Conservation (phyloP, 2,888 invertebrate genomes). For the Meandrusa payeni region DNA sequence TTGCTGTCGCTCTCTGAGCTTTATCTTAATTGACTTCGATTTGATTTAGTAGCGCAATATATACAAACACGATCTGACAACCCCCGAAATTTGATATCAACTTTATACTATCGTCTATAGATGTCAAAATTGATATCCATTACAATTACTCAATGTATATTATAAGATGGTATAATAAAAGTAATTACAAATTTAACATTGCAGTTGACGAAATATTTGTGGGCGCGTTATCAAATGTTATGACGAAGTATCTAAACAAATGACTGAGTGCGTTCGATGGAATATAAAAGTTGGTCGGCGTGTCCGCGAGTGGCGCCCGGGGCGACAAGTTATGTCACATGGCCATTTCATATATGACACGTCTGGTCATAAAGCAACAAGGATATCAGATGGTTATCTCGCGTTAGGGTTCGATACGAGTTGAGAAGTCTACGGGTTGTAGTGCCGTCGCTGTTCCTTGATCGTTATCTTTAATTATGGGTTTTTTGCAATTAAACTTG, state of each 20-base stretch:
- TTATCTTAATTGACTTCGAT: constrained; percentile 79
- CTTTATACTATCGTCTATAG: constrained; percentile 29
- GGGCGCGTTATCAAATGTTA: constrained; percentile 34
- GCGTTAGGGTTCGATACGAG: constrained; percentile 51
- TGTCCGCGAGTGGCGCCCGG: constrained; percentile 59
- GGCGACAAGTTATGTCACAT: constrained; percentile 70
- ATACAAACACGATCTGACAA: constrained; percentile 41
- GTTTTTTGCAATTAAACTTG: constrained; percentile 30
- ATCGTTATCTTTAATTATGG: constrained; percentile 37
- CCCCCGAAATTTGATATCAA: constrained; percentile 14
- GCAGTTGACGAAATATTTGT: constrained; percentile 25
- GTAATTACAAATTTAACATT: constrained; percentile 31
- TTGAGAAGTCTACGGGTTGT: constrained; percentile 35
- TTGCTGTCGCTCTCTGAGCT: constrained; percentile 66
- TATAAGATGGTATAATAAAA: constrained; percentile 23
- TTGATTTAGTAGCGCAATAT: constrained; percentile 67
- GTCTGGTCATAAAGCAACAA: constrained; percentile 67
- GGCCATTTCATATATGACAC: constrained; percentile 65
- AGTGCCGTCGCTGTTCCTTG: constrained; percentile 36
- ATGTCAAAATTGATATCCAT: constrained; percentile 34
- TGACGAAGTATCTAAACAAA: constrained; percentile 24
- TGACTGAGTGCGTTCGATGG: constrained; percentile 23
- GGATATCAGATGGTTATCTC: constrained; percentile 72
- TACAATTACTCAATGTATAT: constrained; percentile 31
- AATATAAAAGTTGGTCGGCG: constrained; percentile 39